Percentiles rank a stretch among this genome's conserved stretches.
phyloP scores from a whole-genome alignment of 1,140 invertebrate genomes.

The Apis florea region DNA sequence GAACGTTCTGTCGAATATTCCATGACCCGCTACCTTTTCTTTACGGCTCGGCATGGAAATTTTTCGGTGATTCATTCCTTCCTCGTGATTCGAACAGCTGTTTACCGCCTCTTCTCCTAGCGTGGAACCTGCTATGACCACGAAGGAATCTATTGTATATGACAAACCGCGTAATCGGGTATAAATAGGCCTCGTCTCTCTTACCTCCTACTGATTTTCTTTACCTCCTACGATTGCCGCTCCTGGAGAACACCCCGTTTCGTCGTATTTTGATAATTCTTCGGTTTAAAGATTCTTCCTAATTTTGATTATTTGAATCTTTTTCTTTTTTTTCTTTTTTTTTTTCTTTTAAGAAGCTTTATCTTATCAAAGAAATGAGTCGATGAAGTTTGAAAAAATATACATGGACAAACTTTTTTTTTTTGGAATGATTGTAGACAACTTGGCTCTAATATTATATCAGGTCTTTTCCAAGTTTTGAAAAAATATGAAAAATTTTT shows the following conservation, averaged over 20 bases:
- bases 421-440: too few species aligned
- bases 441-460: too few species aligned
- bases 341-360: too few species aligned
- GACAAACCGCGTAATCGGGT: slow-evolving; percentile 36
- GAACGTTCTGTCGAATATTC: not conserved
- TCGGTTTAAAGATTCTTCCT: too few species aligned
- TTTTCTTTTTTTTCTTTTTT: too few species aligned
- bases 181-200: slow-evolving; percentile 36
- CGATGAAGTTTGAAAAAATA: too few species aligned
- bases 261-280: not conserved
- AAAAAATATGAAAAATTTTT: too few species aligned
- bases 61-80: slow-evolving; percentile 75
- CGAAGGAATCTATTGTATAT: slow-evolving; percentile 15
- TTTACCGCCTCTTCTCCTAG: slow-evolving; percentile 22
- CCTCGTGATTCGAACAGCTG: slow-evolving; percentile 60
- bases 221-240: not conserved
- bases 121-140: not conserved
- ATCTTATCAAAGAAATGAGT: too few species aligned
- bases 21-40: not conserved
- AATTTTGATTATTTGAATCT: too few species aligned
- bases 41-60: slow-evolving; percentile 60
- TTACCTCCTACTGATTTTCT: slow-evolving; percentile 12
- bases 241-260: not conserved
- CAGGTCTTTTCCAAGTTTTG: too few species aligned
- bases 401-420: too few species aligned